A percentile compares a stretch with the other conserved stretches of the same genome.
Evolutionary conservation across 2,888 invertebrate genomes (phyloP).

Genomic region (Ceramica pisi): DNA sequence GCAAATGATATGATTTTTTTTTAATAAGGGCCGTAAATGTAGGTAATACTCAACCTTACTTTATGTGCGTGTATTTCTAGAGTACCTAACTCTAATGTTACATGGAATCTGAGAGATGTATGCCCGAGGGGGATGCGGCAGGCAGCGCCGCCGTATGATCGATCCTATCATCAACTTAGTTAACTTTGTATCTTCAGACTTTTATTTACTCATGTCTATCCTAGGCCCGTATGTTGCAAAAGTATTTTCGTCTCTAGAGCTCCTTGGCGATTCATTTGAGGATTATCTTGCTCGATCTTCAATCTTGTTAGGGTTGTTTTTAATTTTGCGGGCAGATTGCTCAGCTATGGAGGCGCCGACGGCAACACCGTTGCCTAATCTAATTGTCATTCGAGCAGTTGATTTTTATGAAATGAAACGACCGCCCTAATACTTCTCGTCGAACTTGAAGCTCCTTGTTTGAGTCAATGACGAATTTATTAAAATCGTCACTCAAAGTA

Average conservation of each 20-base stretch:
- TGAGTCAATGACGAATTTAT: background rate
- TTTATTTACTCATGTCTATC: slow-evolving; percentile 53
- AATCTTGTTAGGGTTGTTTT: slow-evolving; percentile 41
- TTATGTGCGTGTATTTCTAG: slow-evolving; percentile 19
- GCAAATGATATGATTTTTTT: too few relatives aligned
- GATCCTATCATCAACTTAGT: slow-evolving; percentile 61
- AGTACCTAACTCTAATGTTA: slow-evolving; percentile 56
- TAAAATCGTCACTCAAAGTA: background rate
- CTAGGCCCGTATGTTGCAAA: slow-evolving; percentile 31
- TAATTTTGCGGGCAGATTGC: slow-evolving; percentile 40
- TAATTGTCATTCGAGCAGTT: slow-evolving; percentile 8
- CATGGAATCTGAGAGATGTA: slow-evolving; percentile 58
- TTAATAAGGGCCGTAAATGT: too few relatives aligned
- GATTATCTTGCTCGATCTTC: slow-evolving; percentile 36
- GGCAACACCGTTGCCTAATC: slow-evolving; percentile 19
- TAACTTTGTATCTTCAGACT: slow-evolving; percentile 52
- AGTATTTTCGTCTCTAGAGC: slow-evolving; percentile 45
- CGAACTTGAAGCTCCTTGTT: background rate
- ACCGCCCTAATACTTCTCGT: background rate
- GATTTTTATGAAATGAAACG: slow-evolving; percentile 14
- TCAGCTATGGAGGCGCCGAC: slow-evolving; percentile 2
- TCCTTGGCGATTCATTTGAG: slow-evolving; percentile 30
- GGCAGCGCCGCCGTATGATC: slow-evolving; percentile 57
- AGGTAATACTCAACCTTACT: background rate
- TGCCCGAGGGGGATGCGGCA: slow-evolving; percentile 61